Evolutionary conservation across 2,888 invertebrate genomes (phyloP), one percentile per base, ranked within the genome.

Genomic region (Keiferia lycopersicella): DNA sequence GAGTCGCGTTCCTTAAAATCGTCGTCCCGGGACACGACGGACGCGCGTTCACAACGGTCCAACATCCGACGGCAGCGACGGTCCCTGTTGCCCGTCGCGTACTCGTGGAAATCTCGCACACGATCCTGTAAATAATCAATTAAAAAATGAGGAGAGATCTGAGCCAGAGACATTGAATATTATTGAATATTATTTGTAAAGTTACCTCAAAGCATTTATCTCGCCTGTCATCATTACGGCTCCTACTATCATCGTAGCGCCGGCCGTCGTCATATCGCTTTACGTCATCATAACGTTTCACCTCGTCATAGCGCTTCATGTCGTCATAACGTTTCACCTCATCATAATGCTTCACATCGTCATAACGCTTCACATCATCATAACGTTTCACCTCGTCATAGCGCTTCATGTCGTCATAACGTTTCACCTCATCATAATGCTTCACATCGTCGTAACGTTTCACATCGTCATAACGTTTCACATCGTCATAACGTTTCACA

Each of bases 1-100:
- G 87, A 88, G 66, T 72, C 85, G 67, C 82, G 76, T 41, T 87
- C 87, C 61, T 82, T 76, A 61, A 75, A 84, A 60, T 86, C 85
- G 0, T 87, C 88, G 6, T 91, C 90, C 22, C 82, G 80, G 0
- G 90, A 90, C 1, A 68, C 79, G 11, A 84, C 67, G 0, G 91
- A 90, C 63, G 73, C 81, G 65, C 82, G 79, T 1, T 91, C 91
- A 59, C 76, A 87, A 7, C 83, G 74, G 6, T 88, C 88, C 59
- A 77, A 60, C 60, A 80, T 81, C 12, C 79, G 76, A 51, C 78
- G 77, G 30, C 74, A 74, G 8, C 79, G 77, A 14, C 77, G 71
- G 10, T 86, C 83, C 70, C 81, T 83, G 63, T 65, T 72, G 18
- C 14, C 34, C 10, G 48, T 63, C 41, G 67, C 69, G n/a, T 75